Evolutionary conservation across 2,888 invertebrate genomes (phyloP), one percentile per base, ranked within the genome.

Genomic region (Melinaea marsaeus): DNA sequence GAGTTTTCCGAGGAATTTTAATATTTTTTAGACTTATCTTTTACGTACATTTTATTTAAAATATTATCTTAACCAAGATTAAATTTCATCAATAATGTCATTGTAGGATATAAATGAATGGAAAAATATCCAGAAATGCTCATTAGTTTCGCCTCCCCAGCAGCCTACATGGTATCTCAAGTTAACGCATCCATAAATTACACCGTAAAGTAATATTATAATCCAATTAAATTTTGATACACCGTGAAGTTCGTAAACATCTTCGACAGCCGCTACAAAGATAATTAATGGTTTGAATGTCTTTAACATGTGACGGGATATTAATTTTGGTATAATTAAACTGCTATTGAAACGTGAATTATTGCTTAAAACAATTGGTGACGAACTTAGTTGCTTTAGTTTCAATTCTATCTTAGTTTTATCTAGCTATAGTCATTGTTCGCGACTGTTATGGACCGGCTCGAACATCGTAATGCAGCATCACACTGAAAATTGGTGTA

Each of bases 211-310:
- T 46, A 54, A 60, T 55, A 62, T 62, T 57, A 47, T 65, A 54
- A 68, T 63, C 70, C 72, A 64, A 66, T 65, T 60, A 63, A 63
- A 68, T 42, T 47, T 55, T 61, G 66, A 60, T 64, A 60, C 58
- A 68, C 71, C 72, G 73, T 76, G 75, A 79, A 79, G 78, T 81
- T 78, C 75, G 75, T 78, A 76, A 76, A 77, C 81, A 81, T 84
- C 85, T 87, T 86, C 82, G 85, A 86, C 85, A 86, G 83, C 80
- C 81, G 81, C 77, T 83, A 79, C 79, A 75, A 79, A 79, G 79
- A 82, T 85, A 85, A 87, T 87, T 86, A 86, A 86, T 86, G 82
- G 79, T 78, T 76, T 58, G 64, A 69, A 69, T 66, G 72, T 69
- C 72, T 71, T 69, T 68, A 65, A 69, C 72, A 71, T 65, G 65